phyloP scores from a whole-genome alignment of 2,888 invertebrate species.

The Palloptera scutellata region DNA sequence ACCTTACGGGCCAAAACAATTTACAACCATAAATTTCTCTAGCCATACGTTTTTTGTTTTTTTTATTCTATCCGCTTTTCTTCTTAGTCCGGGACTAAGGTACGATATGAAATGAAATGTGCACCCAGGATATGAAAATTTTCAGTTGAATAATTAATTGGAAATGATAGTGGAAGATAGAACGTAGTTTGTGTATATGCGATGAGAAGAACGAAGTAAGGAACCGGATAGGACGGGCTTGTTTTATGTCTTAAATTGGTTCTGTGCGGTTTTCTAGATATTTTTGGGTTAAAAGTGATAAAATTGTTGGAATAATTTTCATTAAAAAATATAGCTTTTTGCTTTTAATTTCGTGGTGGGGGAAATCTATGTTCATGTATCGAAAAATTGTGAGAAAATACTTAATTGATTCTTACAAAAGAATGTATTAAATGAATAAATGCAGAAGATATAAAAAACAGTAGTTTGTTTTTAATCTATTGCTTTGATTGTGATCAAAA shows the following conservation, averaged over 20 bases:
- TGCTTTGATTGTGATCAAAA: too few species aligned
- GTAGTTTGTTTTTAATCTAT: too few species aligned
- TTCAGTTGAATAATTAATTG: conserved; percentile 58
- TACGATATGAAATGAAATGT: background rate
- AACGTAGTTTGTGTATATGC: conserved; percentile 23
- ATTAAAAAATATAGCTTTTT: background rate
- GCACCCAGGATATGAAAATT: conserved; percentile 53
- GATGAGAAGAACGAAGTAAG: conserved; percentile 28
- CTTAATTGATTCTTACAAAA: too few species aligned
- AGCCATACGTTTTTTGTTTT: background rate
- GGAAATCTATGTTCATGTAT: too few species aligned
- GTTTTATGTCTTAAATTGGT: conserved; percentile 16
- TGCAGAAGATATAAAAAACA: too few species aligned
- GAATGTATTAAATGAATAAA: too few species aligned
- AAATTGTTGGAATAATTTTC: conserved; percentile 9
- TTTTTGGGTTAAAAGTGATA: conserved; percentile 21
- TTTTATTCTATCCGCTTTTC: background rate
- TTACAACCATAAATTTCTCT: conserved; percentile 55
- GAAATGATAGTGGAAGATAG: conserved; percentile 9
- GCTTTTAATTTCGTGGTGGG: too few species aligned
- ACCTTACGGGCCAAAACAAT: conserved; percentile 58
- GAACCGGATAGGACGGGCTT: conserved; percentile 3
- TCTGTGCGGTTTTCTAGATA: conserved; percentile 20
- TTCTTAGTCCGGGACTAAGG: background rate
- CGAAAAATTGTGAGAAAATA: too few species aligned